These are phyloP conservation scores for Drosophila imparisetae DNA, from an alignment of 2,888 invertebrate genomes.

Conservation along the genomic window DNA sequence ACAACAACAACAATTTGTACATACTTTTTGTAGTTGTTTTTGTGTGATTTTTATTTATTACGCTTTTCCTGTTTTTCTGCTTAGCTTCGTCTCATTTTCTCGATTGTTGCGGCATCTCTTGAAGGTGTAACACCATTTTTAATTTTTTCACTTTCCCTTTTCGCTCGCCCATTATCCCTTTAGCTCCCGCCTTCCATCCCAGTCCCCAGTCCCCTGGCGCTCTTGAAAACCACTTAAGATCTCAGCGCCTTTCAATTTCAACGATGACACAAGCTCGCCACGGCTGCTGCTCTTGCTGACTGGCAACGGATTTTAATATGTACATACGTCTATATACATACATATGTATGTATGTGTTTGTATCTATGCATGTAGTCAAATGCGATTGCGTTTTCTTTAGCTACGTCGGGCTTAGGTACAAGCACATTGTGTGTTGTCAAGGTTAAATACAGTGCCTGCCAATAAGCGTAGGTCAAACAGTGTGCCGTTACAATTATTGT, in stretches of 20 bases:
- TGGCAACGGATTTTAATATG: conserved; percentile 46
- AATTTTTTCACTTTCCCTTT: conserved; percentile 64
- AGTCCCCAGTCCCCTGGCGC: neutral
- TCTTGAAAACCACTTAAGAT: conserved; percentile 38
- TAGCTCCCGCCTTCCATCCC: neutral
- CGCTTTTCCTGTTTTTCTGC: conserved; percentile 37
- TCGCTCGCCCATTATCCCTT: conserved; percentile 19
- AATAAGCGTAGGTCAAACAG: conserved; percentile 17
- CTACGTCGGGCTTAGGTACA: conserved; percentile 10
- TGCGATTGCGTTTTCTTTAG: conserved; percentile 30
- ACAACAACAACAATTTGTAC: conserved; percentile 27
- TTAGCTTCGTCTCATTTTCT: conserved; percentile 32
- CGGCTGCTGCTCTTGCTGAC: conserved; percentile 16
- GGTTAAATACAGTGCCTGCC: conserved; percentile 46
- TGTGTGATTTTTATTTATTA: conserved; percentile 53
- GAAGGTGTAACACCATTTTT: conserved; percentile 43
- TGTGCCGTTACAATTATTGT: neutral
- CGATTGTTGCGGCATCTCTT: conserved; percentile 18
- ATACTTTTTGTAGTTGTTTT: conserved; percentile 25
- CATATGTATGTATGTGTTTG: neutral
- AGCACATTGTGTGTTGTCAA: conserved; percentile 33
- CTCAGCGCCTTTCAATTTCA: conserved; percentile 37
- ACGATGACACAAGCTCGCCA: conserved; percentile 31
- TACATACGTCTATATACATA: neutral
- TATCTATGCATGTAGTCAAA: conserved; percentile 14